Conservation (phyloP, 2,888 invertebrate genomes). For the Podotricha telesiphe region DNA sequence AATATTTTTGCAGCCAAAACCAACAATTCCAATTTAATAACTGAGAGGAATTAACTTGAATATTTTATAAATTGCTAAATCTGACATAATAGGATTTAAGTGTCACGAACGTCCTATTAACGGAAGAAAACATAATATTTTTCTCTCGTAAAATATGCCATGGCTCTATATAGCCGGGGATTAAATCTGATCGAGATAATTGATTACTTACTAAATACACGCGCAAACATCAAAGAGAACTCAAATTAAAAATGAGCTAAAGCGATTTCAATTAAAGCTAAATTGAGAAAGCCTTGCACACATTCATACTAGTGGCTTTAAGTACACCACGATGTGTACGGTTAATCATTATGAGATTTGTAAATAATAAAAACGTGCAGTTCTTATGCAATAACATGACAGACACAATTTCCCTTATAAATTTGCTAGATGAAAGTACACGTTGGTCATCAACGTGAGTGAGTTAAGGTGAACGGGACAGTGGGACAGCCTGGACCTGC, state of each 20-base stretch:
- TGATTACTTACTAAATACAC: conserved; percentile 75
- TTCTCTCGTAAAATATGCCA: conserved; percentile 46
- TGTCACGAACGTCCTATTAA: conserved; percentile 12
- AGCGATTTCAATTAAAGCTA: conserved; percentile 76
- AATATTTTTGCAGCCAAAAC: neutral
- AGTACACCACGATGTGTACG: conserved; percentile 40
- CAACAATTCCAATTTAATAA: neutral
- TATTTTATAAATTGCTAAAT: conserved; percentile 17
- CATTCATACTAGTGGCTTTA: conserved; percentile 41
- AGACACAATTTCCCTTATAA: neutral
- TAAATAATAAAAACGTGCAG: conserved; percentile 19
- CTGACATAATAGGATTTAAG: conserved; percentile 2
- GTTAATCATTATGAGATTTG: conserved; percentile 27
- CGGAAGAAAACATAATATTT: conserved; percentile 25
- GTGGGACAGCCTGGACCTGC: too few species aligned
- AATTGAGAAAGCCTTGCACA: conserved; percentile 60
- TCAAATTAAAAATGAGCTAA: conserved; percentile 75
- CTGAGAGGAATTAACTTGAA: neutral
- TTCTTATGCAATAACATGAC: neutral
- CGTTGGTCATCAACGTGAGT: too few species aligned
- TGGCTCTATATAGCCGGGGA: conserved; percentile 51
- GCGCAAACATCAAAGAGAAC: conserved; percentile 71
- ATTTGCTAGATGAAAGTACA: neutral
- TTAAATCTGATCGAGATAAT: conserved; percentile 73
- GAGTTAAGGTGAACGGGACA: too few species aligned